These are phyloP conservation scores for Eciton burchellii DNA, from an alignment of 1,140 invertebrate species.

Conservation along the genomic window DNA sequence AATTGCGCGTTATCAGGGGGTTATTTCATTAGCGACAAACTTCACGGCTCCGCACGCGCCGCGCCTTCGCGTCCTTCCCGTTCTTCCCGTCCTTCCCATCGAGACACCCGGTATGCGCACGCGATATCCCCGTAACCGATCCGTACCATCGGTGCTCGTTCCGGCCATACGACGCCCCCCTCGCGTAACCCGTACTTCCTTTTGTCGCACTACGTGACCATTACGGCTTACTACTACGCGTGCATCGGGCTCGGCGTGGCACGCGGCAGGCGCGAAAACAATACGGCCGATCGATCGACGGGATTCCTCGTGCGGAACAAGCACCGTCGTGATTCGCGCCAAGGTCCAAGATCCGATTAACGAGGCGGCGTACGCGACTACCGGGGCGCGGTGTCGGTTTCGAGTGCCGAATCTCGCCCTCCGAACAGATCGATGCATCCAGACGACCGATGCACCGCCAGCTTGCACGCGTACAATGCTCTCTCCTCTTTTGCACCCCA, in stretches of 20 bases:
- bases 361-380: not conserved
- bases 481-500: slow-evolving; percentile 34
- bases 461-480: not conserved
- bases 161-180: slow-evolving; percentile 16
- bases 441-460: slow-evolving; percentile 13
- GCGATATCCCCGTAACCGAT: slow-evolving; percentile 40
- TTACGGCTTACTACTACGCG: slow-evolving; percentile 4
- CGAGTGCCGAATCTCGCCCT: not conserved
- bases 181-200: slow-evolving; percentile 45
- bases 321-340: not conserved
- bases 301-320: not conserved
- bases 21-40: slow-evolving; percentile 6
- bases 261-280: not conserved
- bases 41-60: not conserved
- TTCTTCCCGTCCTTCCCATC: not conserved
- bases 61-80: not conserved
- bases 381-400: not conserved
- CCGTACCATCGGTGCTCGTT: slow-evolving; percentile 33
- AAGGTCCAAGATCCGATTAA: not conserved
- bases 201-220: slow-evolving; percentile 30
- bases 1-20: not conserved
- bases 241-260: not conserved
- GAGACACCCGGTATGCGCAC: slow-evolving; percentile 10
- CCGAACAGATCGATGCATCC: slow-evolving; percentile 25
- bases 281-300: not conserved